Base-by-base conservation (phyloP, 2,797 vertebrate species). In the Heterohyrax brucei region DNA sequence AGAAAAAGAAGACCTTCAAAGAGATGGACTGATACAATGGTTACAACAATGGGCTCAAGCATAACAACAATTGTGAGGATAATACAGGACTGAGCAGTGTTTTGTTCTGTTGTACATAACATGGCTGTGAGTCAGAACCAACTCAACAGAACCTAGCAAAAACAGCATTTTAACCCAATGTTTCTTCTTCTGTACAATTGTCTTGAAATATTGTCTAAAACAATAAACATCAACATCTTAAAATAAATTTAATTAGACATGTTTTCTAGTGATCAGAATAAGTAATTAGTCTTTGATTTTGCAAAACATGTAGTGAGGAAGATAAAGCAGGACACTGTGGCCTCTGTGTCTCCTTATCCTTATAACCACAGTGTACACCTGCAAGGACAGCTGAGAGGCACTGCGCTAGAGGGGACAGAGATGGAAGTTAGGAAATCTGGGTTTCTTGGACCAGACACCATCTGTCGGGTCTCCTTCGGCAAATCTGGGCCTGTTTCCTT, bases 151-250 rank as follows among this genome's bases (percentile, higher is more conserved):
- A 56, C 12, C 13, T 56, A 56, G 53, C 53, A 56, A 56, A 12
- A 56, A 56, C 53, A 56, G 18, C 53, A 30, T 48, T 77, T 30
- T 50, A 26, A 77, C 3, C 7, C 75, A 28, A 5, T 89, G 50
- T 89, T 94, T 89, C 59, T 93, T 93, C n/a, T 56, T 83, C 53
- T 76, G 39, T 44, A 48, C 81, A 78, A 10, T 82, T 73, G 46
- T 93, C 53, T 87, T 90, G 82, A 79, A 90, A 78, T 81, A 46
- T 7, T 39, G 46, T 77, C 64, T 9, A 66, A 82, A 92, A 59
- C 24, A 80, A 33, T 68, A 86, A 94, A 50, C 59, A 56, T 7
- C 10, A 62, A 68, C 18, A 73, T 33, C 83, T 91, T 48, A 19
- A n/a, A 28, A 80, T 75, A 26, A 76, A 61, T 5, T 16, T n/a